Conservation (phyloP, 2,113 vertebrate genomes). For the Kryptolebias marmoratus region DNA sequence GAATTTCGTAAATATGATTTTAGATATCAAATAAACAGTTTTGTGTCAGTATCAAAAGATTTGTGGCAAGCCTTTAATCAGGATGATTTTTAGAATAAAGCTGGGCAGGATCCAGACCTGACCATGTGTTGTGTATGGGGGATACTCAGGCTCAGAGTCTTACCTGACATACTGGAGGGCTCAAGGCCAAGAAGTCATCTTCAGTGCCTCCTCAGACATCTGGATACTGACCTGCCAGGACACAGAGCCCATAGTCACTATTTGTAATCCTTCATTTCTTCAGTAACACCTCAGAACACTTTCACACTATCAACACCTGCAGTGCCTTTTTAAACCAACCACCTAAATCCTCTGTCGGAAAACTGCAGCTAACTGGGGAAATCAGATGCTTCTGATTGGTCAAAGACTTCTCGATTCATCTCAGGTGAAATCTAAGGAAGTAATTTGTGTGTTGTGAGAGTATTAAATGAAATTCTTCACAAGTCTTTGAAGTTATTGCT, state of each 20-base stretch:
- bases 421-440: neutral
- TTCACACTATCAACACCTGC: neutral
- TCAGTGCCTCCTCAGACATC: conserved; percentile 75
- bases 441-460: neutral
- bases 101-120: neutral
- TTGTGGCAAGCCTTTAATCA: neutral
- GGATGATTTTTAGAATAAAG: neutral
- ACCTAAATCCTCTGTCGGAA: neutral
- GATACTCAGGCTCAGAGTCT: conserved; percentile 19
- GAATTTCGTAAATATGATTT: too few species aligned
- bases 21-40: neutral
- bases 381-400: neutral
- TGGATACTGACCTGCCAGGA: conserved; percentile 54
- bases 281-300: neutral
- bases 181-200: conserved; percentile 78
- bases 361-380: neutral
- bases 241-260: conserved; percentile 24
- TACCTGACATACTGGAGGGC: conserved; percentile 84
- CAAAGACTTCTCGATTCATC: neutral
- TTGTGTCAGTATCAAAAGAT: neutral
- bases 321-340: neutral
- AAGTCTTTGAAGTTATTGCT: neutral
- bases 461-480: neutral
- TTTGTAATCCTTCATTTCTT: neutral
- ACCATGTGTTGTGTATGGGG: neutral